Conservation (phyloP, 35 echinoderm and acorn worm species). For the Apostichopus californicus region DNA sequence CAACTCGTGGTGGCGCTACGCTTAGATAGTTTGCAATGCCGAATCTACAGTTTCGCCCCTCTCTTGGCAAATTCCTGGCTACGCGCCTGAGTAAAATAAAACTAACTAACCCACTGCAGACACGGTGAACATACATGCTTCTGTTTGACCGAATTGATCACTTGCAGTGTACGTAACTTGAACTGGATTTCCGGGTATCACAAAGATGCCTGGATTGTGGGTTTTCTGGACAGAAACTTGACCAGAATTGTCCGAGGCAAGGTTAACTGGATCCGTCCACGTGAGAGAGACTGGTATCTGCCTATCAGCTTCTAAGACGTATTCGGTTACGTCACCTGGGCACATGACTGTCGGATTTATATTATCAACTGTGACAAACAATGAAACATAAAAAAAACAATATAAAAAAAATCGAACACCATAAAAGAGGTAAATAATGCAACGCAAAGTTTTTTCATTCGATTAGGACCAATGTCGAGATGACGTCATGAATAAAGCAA, state of each 20-base stretch:
- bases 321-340: not conserved
- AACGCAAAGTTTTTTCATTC: too few species aligned
- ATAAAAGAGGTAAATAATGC: not conserved
- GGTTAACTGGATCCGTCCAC: not conserved
- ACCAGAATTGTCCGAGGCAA: slow-evolving; percentile 13
- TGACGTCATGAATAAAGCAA: too few species aligned
- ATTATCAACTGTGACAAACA: not conserved
- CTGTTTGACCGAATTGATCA: not conserved
- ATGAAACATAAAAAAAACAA: not conserved
- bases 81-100: too few species aligned
- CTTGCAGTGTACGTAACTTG: not conserved
- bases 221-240: not conserved
- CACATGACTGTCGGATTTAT: not conserved
- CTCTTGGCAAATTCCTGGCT: too few species aligned
- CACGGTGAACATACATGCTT: not conserved
- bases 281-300: not conserved
- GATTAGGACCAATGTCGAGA: too few species aligned
- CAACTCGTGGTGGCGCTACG: too few species aligned
- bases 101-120: not conserved
- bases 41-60: too few species aligned
- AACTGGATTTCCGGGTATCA: not conserved
- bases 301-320: not conserved
- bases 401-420: not conserved
- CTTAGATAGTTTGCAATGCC: too few species aligned
- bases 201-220: not conserved